Base-by-base conservation (phyloP, 2,888 invertebrate species). In the Philereme vetulata region DNA sequence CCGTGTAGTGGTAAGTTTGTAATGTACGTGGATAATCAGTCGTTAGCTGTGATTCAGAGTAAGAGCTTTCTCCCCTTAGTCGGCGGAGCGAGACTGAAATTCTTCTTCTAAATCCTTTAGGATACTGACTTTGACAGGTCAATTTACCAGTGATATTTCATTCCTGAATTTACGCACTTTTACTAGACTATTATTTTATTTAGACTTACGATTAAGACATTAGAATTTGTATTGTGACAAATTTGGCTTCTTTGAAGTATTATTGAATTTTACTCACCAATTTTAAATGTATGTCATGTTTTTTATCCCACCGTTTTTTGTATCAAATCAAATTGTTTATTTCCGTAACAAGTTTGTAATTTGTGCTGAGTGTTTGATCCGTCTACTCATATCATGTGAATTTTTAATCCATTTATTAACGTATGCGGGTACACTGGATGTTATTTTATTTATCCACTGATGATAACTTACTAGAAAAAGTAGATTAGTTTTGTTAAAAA, bases 21-120 rank as follows among this genome's bases (percentile, higher is more conserved):
- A 0, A 47, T 90, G 0, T 65, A 80, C 0, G 74, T 90, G 0
- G 90, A 91, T 40, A 82, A 77, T 32, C 83, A 85, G 36, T 90
- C 90, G 0, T 78, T 85, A 0, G 60, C 72, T 0, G 72, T 89
- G 0, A 80, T 91, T 2, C 77, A 82, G 49, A 75, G 78, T 3
- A 78, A 79, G 10, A 70, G 75, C n/a, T 91, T 90, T 43, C 79
- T 85, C 51, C 76, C 85, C 0, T 75, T 68, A 0, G 76, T 91
- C 0, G 86, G 84, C 0, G 90, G 90, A 0, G 86, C 88, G 51
- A 80, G 77, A 33, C 62, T 90, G 1, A 85, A 80, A 62, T 88
- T 90, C 64, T 75, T 78, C 35, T 84, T 86, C 56, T 88, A 73
- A 76, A 9, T 36, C 32, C 32, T 11, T 21, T 21, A 5, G 42